Percentiles rank a stretch among this genome's conserved stretches.
These are phyloP conservation scores for Hexactinellida sp. DNA, from an alignment of 37 sponge, comb jelly and placozoan genomes.

Conservation along the genomic window DNA sequence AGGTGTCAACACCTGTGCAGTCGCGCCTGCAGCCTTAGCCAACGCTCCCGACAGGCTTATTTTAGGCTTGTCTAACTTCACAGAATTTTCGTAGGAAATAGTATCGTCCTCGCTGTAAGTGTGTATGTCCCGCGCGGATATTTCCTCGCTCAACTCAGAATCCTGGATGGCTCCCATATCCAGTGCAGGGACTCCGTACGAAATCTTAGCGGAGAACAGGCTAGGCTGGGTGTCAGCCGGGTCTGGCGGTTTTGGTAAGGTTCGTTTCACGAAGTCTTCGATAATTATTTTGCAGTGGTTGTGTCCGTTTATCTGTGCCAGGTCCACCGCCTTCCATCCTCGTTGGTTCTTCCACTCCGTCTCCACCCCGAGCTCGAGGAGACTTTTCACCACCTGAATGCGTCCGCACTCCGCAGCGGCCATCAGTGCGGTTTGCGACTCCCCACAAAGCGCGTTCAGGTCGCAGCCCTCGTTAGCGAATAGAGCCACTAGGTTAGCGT, in stretches of 20 bases:
- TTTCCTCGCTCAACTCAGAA: neutral
- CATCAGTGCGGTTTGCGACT: neutral
- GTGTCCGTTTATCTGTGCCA: constrained; percentile 3
- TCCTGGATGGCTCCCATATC: neutral
- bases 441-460: neutral
- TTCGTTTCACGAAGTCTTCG: neutral
- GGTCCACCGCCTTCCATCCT: neutral
- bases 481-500: neutral
- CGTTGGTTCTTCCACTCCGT: neutral
- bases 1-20: neutral
- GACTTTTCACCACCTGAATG: neutral
- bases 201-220: neutral
- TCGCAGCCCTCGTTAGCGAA: neutral
- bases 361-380: neutral
- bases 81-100: neutral
- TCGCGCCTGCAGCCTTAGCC: too few relatives aligned
- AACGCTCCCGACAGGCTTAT: neutral
- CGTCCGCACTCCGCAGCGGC: neutral
- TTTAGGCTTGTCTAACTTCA: neutral
- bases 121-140: neutral
- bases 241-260: neutral
- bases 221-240: neutral
- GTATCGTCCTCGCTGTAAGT: neutral
- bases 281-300: neutral
- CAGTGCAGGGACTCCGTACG: neutral